phyloP scores from a whole-genome alignment of 2,113 vertebrate species.

The Cyprinodon variegatus region DNA sequence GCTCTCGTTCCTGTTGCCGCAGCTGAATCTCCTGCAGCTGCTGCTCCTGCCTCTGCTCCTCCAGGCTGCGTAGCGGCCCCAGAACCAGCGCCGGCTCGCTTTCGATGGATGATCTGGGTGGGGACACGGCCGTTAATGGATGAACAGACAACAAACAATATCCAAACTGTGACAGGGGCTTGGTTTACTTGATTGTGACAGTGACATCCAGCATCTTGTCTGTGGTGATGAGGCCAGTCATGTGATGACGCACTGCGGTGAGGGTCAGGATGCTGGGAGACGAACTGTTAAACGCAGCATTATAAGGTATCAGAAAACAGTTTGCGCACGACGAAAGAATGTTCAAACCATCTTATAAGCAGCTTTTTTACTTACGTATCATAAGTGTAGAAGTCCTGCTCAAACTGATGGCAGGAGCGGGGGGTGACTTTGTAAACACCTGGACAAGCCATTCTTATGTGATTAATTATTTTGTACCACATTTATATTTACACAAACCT shows the following conservation, averaged over 20 bases:
- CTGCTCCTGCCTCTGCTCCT: conserved; percentile 91
- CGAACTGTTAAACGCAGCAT: conserved; percentile 81
- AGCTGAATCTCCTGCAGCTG: conserved; percentile 91
- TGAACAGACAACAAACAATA: neutral
- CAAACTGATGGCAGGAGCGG: conserved; percentile 97
- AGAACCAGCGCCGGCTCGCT: conserved; percentile 96
- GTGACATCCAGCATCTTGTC: conserved; percentile 95
- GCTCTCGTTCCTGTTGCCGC: conserved; percentile 89
- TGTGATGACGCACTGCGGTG: conserved; percentile 94
- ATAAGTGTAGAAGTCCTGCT: conserved; percentile 95
- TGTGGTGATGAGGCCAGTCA: conserved; percentile 91
- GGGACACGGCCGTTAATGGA: rapidly evolving
- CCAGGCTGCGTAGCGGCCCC: conserved; percentile 88
- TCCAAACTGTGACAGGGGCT: neutral
- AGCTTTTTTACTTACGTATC: conserved; percentile 87
- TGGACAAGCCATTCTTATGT: conserved; percentile 62
- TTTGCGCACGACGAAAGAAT: neutral
- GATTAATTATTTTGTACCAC: conserved; percentile 59
- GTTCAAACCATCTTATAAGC: neutral
- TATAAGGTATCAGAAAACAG: neutral
- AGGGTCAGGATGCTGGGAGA: conserved; percentile 94
- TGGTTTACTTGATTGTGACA: conserved; percentile 91
- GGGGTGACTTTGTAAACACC: conserved; percentile 98
- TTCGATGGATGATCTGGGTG: conserved; percentile 92
- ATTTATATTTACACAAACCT: conserved; percentile 64